phyloP scores from a whole-genome alignment of 1,140 invertebrate species.

The Drosophila kurseongensis region DNA sequence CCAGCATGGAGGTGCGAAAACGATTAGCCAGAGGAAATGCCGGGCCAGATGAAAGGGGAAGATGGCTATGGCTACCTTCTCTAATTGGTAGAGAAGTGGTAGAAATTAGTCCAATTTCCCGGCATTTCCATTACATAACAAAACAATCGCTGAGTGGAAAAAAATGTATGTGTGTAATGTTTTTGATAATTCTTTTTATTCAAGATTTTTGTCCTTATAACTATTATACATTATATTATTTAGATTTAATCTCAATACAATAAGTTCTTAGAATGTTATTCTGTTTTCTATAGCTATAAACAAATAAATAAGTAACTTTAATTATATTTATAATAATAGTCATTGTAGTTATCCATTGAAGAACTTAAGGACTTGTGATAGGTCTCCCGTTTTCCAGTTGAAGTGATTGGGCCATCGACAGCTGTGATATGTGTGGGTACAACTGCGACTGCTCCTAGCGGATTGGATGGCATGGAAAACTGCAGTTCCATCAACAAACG shows the following conservation, averaged over 20 bases:
- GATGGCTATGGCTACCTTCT: constrained; percentile 11
- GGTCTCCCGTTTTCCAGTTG: constrained; percentile 6
- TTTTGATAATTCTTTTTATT: not conserved
- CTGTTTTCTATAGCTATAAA: not conserved
- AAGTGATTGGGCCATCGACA: constrained; percentile 38
- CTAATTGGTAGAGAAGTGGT: constrained; percentile 27
- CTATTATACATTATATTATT: no score
- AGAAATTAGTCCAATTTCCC: constrained; percentile 26
- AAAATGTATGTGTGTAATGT: not conserved
- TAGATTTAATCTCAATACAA: not conserved
- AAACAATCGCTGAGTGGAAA: not conserved
- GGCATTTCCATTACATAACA: constrained; percentile 26
- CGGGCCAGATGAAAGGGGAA: constrained; percentile 25
- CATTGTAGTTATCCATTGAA: constrained; percentile 28
- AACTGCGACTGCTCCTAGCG: constrained; percentile 39
- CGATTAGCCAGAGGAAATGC: constrained; percentile 27
- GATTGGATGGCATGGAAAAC: constrained; percentile 56
- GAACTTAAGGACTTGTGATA: constrained; percentile 33
- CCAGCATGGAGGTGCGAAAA: constrained; percentile 39
- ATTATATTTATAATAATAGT: not conserved
- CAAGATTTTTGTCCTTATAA: no score
- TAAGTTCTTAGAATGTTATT: not conserved
- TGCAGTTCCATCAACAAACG: constrained; percentile 54
- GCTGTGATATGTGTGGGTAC: constrained; percentile 35
- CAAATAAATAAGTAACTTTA: constrained; percentile 37